Percentiles rank a stretch among this genome's conserved stretches.
phyloP scores from a whole-genome alignment of 2,797 vertebrate species.

The Notoglanidium macrostoma region DNA sequence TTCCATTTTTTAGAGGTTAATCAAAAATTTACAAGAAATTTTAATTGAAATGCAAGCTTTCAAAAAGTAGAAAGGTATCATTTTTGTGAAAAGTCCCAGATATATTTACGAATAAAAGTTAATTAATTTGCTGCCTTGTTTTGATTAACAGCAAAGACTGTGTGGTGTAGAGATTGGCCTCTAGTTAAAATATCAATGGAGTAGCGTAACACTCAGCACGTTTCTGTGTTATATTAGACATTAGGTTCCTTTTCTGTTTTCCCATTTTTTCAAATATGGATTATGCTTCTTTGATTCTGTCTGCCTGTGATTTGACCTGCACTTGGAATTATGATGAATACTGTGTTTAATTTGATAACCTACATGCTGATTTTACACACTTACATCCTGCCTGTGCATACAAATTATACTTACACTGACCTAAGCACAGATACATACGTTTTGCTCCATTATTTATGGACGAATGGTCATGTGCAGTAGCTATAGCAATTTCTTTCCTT shows the following conservation, averaged over 20 bases:
- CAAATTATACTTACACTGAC: not conserved
- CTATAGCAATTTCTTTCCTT: not conserved
- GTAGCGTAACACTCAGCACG: not conserved
- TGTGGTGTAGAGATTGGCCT: not conserved
- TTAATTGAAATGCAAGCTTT: not conserved
- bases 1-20: not conserved
- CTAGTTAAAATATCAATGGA: not conserved
- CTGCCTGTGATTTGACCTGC: not conserved
- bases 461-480: not conserved
- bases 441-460: not conserved
- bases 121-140: not conserved
- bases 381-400: not conserved
- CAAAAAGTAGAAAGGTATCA: not conserved
- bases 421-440: not conserved
- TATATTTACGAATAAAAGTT: not conserved
- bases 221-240: not conserved
- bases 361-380: not conserved
- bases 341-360: not conserved
- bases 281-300: not conserved
- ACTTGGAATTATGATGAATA: not conserved
- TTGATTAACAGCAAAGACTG: not conserved
- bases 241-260: too few species aligned
- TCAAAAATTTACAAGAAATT: not conserved
- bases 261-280: not conserved
- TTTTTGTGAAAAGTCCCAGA: not conserved